These are phyloP conservation scores for Pontoporia blainvillei DNA, from an alignment of 2,113 vertebrate species.

Conservation along the genomic window DNA sequence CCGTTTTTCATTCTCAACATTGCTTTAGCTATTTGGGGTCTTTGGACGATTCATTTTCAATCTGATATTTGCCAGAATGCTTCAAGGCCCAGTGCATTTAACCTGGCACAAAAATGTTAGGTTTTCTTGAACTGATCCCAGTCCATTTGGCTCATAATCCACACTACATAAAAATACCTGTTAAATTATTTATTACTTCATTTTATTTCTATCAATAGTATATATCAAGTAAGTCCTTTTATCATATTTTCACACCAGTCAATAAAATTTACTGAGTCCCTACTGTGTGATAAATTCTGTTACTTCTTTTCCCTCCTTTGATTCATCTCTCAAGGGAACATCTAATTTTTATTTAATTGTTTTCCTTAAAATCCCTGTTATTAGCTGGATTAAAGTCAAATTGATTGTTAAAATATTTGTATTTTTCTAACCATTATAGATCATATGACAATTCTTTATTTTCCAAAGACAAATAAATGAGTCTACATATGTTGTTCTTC, in stretches of 20 bases:
- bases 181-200: background rate
- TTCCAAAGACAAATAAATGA: background rate
- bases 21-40: no score
- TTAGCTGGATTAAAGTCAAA: background rate
- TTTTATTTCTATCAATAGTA: background rate
- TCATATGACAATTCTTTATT: background rate
- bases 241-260: background rate
- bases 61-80: background rate
- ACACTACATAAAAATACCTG: background rate
- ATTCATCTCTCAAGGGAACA: background rate
- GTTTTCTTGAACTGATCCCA: background rate
- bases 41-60: background rate
- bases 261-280: background rate
- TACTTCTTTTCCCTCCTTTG: background rate
- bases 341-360: background rate
- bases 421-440: background rate
- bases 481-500: background rate
- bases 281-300: background rate
- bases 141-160: background rate
- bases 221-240: background rate
- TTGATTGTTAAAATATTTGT: background rate
- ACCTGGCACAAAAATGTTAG: background rate
- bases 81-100: background rate
- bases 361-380: background rate
- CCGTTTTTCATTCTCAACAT: no score